Evolutionary conservation across 2,888 invertebrate species (phyloP), one percentile per base, ranked within the genome.

Genomic region (Amblyjoppa fuscipennis): DNA sequence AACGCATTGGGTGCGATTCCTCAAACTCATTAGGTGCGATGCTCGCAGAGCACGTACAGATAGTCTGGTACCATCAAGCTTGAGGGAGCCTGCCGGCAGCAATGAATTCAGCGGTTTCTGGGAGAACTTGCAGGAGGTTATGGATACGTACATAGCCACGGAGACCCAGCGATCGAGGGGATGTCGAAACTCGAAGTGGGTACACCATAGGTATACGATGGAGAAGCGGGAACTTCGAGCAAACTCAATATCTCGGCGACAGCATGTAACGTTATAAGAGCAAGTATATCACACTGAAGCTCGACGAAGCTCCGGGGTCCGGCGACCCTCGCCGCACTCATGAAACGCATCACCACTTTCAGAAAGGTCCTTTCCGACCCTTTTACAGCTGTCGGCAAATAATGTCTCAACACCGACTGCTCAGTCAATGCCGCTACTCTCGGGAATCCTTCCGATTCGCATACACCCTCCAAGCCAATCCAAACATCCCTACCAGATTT

Each of bases 201-300:
- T 78, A 70, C 59, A 81, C 31, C 41, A 70, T 81, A 28, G 68
- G 38, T 28, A 41, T 41, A 41, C 41, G 11, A 41, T 11, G 11
- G 61, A 51, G 56, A 74, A 74, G 41, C 73, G 31, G 45, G 73
- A 69, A 81, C 81, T 74, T 59, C 45, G 49, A 68, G 68, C 56
- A 74, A 81, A 81, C 81, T 81, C 81, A 81, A 81, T 81, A 81
- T 81, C 74, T 69, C 74, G 59, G n/a, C 51, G 74, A 74, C 68
- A 53, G 68, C 74, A 59, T 34, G 68, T 20, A 81, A 68, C 45
- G 59, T 81, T 74, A 56, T 31, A 56, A 68, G 73, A 71, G 66
- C 34, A 49, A n/a, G 45, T 28, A 56, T 20, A 31, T 16, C 7
- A 45, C 34, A 34, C 34, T 6, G 61, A 16, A 61, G 31, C 31